Evolutionary conservation across 92 coral and sea anemone genomes (phyloP).

Genomic region (Epizoanthus ramosus): DNA sequence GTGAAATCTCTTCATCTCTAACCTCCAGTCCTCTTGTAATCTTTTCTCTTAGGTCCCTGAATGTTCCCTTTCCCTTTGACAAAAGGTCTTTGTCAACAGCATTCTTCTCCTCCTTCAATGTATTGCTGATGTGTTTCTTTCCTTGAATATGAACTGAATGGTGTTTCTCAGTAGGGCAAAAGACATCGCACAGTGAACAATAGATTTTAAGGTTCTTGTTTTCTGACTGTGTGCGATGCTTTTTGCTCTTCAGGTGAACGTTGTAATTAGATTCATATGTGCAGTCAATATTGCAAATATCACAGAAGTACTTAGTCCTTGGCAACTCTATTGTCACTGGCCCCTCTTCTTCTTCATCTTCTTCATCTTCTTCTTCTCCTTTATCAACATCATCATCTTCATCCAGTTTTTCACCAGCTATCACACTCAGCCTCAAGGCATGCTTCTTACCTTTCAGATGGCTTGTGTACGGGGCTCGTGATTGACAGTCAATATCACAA

Average conservation of each 20-base stretch:
- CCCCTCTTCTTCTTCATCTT: slow-evolving; percentile 36
- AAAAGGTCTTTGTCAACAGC: not conserved
- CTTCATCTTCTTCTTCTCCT: slow-evolving; percentile 25
- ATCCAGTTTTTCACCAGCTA: slow-evolving; percentile 46
- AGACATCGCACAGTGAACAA: slow-evolving; percentile 33
- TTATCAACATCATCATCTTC: slow-evolving; percentile 40
- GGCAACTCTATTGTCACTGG: slow-evolving; percentile 49
- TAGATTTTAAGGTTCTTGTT: slow-evolving; percentile 22
- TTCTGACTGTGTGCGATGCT: slow-evolving; percentile 19
- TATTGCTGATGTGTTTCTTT: slow-evolving; percentile 40
- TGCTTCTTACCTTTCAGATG: slow-evolving; percentile 54
- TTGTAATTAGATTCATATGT: slow-evolving; percentile 48
- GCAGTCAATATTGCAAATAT: slow-evolving; percentile 56
- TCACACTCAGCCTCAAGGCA: slow-evolving; percentile 4
- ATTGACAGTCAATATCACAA: slow-evolving; percentile 52
- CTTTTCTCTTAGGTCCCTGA: slow-evolving; percentile 60
- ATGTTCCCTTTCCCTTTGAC: slow-evolving; percentile 17
- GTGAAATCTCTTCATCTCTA: slow-evolving; percentile 28
- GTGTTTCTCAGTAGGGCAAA: slow-evolving; percentile 34
- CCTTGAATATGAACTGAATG: slow-evolving; percentile 19
- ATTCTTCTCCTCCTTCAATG: slow-evolving; percentile 30
- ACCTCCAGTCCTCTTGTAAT: slow-evolving; percentile 45
- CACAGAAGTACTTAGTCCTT: slow-evolving; percentile 52
- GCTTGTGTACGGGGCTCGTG: slow-evolving; percentile 31
- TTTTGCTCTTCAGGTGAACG: slow-evolving; percentile 53